Evolutionary conservation across 1,140 invertebrate genomes (phyloP).

Genomic region (Cotesia chilonis): DNA sequence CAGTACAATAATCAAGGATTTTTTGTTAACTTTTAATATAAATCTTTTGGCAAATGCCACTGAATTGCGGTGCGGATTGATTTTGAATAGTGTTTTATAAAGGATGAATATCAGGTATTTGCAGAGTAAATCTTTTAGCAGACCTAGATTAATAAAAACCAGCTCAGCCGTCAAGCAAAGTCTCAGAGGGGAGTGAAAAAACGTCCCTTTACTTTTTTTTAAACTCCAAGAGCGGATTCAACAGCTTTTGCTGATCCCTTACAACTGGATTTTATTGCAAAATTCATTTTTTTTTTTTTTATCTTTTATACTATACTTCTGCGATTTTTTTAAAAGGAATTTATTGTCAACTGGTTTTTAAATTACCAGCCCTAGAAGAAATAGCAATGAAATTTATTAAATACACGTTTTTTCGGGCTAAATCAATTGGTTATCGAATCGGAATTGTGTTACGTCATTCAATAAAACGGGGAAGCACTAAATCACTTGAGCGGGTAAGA

Average conservation of each 20-base stretch:
- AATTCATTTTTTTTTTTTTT: constrained; percentile 11
- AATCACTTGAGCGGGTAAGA: constrained; percentile 57
- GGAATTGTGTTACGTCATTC: constrained; percentile 61
- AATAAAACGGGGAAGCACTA: constrained; percentile 62
- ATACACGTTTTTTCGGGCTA: constrained; percentile 45
- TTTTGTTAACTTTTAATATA: too few species aligned
- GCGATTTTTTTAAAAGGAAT: background rate
- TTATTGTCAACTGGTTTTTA: background rate
- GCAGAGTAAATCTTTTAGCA: constrained; percentile 51
- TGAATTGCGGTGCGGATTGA: background rate
- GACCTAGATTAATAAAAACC: constrained; percentile 62
- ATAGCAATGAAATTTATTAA: background rate
- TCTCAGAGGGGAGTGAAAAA: constrained; percentile 25
- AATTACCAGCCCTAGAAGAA: background rate
- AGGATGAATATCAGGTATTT: constrained; percentile 50
- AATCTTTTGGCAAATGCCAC: background rate
- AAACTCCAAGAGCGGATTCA: constrained; percentile 50
- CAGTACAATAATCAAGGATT: too few species aligned
- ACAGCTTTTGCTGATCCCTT: constrained; percentile 56
- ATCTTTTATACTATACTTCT: constrained; percentile 12
- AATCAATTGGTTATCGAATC: constrained; percentile 61
- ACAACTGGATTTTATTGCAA: constrained; percentile 46
- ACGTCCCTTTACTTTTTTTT: constrained; percentile 34
- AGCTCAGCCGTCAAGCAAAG: constrained; percentile 59
- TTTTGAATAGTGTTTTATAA: background rate